These are phyloP conservation scores for Philereme transversata DNA, from an alignment of 2,888 invertebrate species.

Conservation along the genomic window DNA sequence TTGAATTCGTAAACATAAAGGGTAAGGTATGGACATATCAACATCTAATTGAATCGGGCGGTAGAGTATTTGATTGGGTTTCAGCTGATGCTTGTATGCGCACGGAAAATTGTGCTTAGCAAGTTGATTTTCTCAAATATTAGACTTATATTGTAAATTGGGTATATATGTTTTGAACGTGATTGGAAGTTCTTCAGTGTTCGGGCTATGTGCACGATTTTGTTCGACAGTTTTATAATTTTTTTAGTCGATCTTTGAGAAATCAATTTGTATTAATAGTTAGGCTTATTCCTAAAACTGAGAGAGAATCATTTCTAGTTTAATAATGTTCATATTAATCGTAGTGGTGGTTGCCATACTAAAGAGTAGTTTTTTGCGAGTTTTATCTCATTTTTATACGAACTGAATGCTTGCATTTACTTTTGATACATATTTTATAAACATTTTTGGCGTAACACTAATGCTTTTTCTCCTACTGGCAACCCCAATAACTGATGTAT, in stretches of 20 bases:
- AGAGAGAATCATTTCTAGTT: slow-evolving; percentile 76
- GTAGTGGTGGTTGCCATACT: slow-evolving; percentile 66
- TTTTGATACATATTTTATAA: slow-evolving; percentile 62
- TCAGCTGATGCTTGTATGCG: slow-evolving; percentile 33
- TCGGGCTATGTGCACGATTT: background rate
- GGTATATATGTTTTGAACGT: slow-evolving; percentile 4
- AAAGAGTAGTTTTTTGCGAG: slow-evolving; percentile 42
- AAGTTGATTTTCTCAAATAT: slow-evolving; percentile 29
- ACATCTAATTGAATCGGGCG: slow-evolving; percentile 33
- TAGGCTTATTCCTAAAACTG: slow-evolving; percentile 67
- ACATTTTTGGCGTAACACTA: slow-evolving; percentile 44
- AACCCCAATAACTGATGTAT: slow-evolving; percentile 56
- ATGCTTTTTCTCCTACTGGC: slow-evolving; percentile 61
- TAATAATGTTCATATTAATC: slow-evolving; percentile 63
- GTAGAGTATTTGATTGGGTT: slow-evolving; percentile 37
- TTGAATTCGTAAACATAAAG: slow-evolving; percentile 31
- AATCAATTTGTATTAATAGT: slow-evolving; percentile 47
- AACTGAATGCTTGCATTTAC: slow-evolving; percentile 70
- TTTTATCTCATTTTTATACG: slow-evolving; percentile 50
- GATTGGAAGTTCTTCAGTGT: background rate
- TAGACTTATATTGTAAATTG: slow-evolving; percentile 27
- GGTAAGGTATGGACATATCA: slow-evolving; percentile 37
- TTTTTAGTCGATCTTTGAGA: slow-evolving; percentile 38
- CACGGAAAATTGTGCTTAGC: slow-evolving; percentile 28
- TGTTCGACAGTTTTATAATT: slow-evolving; percentile 9